phyloP scores from a whole-genome alignment of 1,140 invertebrate species.

The Copidosoma floridanum region DNA sequence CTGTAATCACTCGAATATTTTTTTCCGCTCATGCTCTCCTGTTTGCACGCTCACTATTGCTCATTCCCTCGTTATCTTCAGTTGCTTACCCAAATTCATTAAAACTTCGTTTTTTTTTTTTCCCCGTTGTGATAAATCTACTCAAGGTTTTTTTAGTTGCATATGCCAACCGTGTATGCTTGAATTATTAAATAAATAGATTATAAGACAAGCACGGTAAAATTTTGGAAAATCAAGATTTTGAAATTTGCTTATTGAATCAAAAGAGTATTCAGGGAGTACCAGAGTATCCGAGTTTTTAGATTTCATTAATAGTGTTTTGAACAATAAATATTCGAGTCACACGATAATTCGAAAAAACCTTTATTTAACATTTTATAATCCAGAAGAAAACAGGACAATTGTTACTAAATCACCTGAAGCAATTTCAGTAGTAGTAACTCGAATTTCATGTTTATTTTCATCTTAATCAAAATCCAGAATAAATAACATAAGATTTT shows the following conservation, averaged over 20 bases:
- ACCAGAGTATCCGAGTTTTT: not conserved
- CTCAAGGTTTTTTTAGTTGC: constrained; percentile 24
- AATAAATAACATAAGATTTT: too few species aligned
- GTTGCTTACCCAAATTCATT: constrained; percentile 25
- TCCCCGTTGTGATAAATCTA: constrained; percentile 14
- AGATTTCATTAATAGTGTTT: too few species aligned
- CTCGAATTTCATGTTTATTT: too few species aligned
- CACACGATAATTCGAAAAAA: too few species aligned
- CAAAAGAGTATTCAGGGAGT: not conserved
- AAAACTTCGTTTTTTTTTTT: constrained; percentile 22
- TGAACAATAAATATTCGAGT: too few species aligned
- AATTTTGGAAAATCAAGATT: constrained; percentile 29
- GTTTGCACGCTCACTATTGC: not conserved
- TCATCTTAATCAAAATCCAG: too few species aligned
- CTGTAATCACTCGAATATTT: constrained; percentile 17
- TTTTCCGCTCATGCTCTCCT: constrained; percentile 11
- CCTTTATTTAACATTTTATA: too few species aligned
- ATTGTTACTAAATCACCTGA: too few species aligned
- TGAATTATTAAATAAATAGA: constrained; percentile 28
- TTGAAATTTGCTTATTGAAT: not conserved
- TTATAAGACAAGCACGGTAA: constrained; percentile 18
- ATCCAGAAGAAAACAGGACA: too few species aligned
- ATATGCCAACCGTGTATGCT: constrained; percentile 28
- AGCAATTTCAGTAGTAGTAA: too few species aligned
- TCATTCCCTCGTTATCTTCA: not conserved